phyloP scores from a whole-genome alignment of 1,140 invertebrate genomes.

The Papilio aristodemus region DNA sequence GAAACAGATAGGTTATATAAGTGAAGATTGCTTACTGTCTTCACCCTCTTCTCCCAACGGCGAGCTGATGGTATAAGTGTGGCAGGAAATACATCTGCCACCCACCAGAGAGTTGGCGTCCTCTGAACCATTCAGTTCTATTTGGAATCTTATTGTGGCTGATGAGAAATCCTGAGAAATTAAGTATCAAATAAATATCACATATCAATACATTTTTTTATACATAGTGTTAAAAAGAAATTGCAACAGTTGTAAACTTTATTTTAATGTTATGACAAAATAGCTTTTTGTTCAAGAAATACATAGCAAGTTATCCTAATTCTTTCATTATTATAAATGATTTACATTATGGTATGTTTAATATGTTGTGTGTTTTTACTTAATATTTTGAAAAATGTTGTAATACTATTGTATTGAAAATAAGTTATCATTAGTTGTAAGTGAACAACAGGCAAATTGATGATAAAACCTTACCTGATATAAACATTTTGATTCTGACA shows the following conservation, averaged over 20 bases:
- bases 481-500: constrained; percentile 77
- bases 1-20: too few species aligned
- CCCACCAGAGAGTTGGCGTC: constrained; percentile 55
- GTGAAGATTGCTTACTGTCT: constrained; percentile 66
- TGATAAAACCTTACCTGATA: constrained; percentile 75
- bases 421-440: too few species aligned
- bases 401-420: too few species aligned
- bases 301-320: too few species aligned
- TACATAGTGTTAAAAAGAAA: background rate
- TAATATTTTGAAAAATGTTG: too few species aligned
- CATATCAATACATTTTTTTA: too few species aligned
- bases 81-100: constrained; percentile 72
- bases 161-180: constrained; percentile 69
- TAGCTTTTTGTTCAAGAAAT: too few species aligned
- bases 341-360: too few species aligned
- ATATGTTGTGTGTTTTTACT: too few species aligned
- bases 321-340: too few species aligned
- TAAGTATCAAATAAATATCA: background rate
- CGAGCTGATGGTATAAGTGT: constrained; percentile 68
- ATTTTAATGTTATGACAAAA: too few species aligned
- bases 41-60: constrained; percentile 71
- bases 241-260: background rate
- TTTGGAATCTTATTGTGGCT: constrained; percentile 75
- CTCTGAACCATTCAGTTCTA: constrained; percentile 64
- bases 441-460: too few species aligned